Evolutionary conservation across 2,888 invertebrate species (phyloP), one percentile per base, ranked within the genome.

Genomic region (Neocrepidodera transversa): DNA sequence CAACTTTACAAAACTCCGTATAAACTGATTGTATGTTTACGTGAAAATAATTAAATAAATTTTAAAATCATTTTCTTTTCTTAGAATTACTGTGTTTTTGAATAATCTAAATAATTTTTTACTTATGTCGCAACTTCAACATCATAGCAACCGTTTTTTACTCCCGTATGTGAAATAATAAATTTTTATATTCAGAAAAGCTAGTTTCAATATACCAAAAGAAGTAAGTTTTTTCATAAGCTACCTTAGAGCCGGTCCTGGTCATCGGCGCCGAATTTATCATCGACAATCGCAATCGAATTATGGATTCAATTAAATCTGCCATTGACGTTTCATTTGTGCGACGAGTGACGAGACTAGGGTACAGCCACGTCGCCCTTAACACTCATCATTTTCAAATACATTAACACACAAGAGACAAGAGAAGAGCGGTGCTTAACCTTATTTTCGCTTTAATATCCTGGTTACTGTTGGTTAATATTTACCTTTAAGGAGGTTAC

Each of bases 251-350:
- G 13, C 26, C 43, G 23, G 16, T 45, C 45, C 45, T 45, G 45
- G 23, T 7, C 2, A 6, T 1, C 23, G 17, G 43, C 55, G 42
- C 50, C 23, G 60, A 56, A 60, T 60, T 50, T 28, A 60, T 59
- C 49, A 54, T 60, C 50, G 53, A 53, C 57, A 57, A 57, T 61
- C 61, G 48, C 59, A 62, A 62, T 59, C 59, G 62, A 62, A 62
- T 62, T 62, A 62, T 57, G 59, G 59, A 59, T 62, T 62, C 62
- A 56, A 62, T 62, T 62, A 62, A 59, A 62, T 36, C 59, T 62
- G 62, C 58, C 62, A 62, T 57, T 62, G 62, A 62, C 62, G 62
- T 62, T 62, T 59, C 62, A 57, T 62, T 62, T 62, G 59, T 62
- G 26, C 58, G 43, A 20, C 52, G 30, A 53, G 53, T 49, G 50